Percentiles rank a stretch among this genome's conserved stretches.
Evolutionary conservation across 2,797 vertebrate species (phyloP).

Genomic region (Lithobates pipiens): DNA sequence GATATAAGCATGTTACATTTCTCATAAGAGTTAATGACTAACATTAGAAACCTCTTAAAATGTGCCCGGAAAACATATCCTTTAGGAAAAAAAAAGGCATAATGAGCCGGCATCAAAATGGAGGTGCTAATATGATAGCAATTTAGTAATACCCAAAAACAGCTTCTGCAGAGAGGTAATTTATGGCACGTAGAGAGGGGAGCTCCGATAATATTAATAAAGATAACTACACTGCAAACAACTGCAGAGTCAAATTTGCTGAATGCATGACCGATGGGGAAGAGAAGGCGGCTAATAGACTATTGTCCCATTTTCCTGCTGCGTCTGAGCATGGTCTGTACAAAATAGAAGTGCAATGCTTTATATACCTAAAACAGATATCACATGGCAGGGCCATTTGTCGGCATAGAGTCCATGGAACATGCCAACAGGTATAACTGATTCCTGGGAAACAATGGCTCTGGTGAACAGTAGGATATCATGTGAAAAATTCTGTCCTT

Average conservation of each 20-base stretch:
- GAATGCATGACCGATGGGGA: background rate
- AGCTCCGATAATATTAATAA: conserved; percentile 36
- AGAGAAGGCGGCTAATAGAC: background rate
- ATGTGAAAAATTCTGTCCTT: too few species aligned
- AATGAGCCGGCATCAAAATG: background rate
- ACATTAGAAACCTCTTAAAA: conserved; percentile 57
- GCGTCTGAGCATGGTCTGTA: background rate
- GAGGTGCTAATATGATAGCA: conserved; percentile 51
- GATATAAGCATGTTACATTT: conserved; percentile 55
- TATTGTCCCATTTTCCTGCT: background rate
- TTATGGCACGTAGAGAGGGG: background rate
- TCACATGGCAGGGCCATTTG: too few species aligned
- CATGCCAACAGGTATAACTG: too few species aligned
- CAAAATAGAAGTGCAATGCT: too few species aligned
- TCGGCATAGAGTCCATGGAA: too few species aligned
- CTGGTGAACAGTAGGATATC: too few species aligned
- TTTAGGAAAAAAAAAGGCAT: conserved; percentile 19
- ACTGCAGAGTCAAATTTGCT: conserved; percentile 24
- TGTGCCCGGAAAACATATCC: conserved; percentile 46
- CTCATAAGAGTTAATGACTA: conserved; percentile 63
- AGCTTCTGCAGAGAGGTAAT: conserved; percentile 12
- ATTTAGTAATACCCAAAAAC: conserved; percentile 43
- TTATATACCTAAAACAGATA: too few species aligned
- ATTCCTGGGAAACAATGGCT: too few species aligned
- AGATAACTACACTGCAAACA: conserved; percentile 21